Evolutionary conservation across 1,140 invertebrate genomes (phyloP).

Genomic region (Uloborus diversus): DNA sequence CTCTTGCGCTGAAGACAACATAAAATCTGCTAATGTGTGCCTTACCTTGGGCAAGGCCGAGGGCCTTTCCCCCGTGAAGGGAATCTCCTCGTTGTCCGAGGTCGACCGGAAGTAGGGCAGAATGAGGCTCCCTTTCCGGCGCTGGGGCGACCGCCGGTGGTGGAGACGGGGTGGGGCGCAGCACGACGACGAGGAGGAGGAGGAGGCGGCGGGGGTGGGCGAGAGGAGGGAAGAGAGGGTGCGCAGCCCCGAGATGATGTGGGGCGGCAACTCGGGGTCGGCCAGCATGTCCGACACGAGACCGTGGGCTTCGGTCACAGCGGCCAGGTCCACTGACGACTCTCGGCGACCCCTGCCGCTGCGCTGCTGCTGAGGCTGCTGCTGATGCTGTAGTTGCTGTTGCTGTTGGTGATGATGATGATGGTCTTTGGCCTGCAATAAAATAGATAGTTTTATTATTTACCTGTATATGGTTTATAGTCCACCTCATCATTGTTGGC

Average conservation of each 20-base stretch:
- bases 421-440: slow-evolving; percentile 16
- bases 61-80: slow-evolving; percentile 70
- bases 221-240: slow-evolving; percentile 64
- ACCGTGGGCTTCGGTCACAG: slow-evolving; percentile 70
- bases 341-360: slow-evolving; percentile 7
- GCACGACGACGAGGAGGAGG: slow-evolving; percentile 10
- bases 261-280: slow-evolving; percentile 65
- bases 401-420: slow-evolving; percentile 46
- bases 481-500: too few species aligned
- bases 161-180: slow-evolving; percentile 62
- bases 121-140: slow-evolving; percentile 43
- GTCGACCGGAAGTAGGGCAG: slow-evolving; percentile 67
- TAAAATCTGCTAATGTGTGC: too few species aligned
- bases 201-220: slow-evolving; percentile 60
- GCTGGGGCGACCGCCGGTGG: slow-evolving; percentile 23
- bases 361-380: slow-evolving; percentile 18
- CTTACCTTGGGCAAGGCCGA: slow-evolving; percentile 60
- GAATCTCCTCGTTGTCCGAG: slow-evolving; percentile 70
- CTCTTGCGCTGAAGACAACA: too few species aligned
- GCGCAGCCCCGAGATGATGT: slow-evolving; percentile 64
- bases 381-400: slow-evolving; percentile 26
- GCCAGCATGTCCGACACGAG: slow-evolving; percentile 70
- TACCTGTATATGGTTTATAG: too few species aligned
- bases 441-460: neutral
- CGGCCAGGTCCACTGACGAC: slow-evolving; percentile 66